Conservation (phyloP, 2,797 vertebrate species). For the Notolepis coatsorum region DNA sequence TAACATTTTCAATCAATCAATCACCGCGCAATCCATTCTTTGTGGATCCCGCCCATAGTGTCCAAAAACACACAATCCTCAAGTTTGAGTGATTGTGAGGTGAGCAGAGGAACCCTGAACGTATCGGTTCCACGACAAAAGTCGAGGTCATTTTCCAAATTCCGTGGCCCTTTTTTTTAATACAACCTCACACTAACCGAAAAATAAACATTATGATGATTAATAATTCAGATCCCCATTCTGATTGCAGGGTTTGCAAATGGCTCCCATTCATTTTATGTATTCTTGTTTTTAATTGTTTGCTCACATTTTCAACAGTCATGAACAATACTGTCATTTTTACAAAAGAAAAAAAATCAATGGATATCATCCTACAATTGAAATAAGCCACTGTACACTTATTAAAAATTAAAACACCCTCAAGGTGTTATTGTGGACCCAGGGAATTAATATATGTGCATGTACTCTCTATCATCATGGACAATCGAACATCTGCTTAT, state of each 20-base stretch:
- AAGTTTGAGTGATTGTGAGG: constrained; percentile 39
- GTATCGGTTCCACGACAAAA: constrained; percentile 8
- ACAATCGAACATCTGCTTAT: constrained; percentile 76
- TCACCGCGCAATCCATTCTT: too few relatives aligned
- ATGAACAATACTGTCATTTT: constrained; percentile 54
- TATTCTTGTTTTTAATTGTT: too few relatives aligned
- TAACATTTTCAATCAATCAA: too few relatives aligned
- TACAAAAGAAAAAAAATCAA: constrained; percentile 54
- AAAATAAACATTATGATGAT: constrained; percentile 24
- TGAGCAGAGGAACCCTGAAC: constrained; percentile 22
- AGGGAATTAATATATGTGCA: constrained; percentile 66
- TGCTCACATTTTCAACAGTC: constrained; percentile 52
- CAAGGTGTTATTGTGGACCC: constrained; percentile 48
- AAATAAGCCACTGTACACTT: constrained; percentile 69
- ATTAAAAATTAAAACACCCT: constrained; percentile 62
- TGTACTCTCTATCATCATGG: constrained; percentile 73
- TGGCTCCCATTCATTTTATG: constrained; percentile 10
- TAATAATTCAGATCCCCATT: constrained; percentile 32
- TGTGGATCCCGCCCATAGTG: too few relatives aligned
- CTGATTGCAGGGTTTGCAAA: constrained; percentile 47
- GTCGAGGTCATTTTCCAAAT: constrained; percentile 27
- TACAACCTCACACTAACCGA: constrained; percentile 3
- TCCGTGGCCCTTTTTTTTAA: constrained; percentile 18
- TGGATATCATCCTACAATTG: constrained; percentile 61
- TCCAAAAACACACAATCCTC: constrained; percentile 61